phyloP scores from a whole-genome alignment of 2,888 invertebrate genomes.

The Sminthurides aquaticus region DNA sequence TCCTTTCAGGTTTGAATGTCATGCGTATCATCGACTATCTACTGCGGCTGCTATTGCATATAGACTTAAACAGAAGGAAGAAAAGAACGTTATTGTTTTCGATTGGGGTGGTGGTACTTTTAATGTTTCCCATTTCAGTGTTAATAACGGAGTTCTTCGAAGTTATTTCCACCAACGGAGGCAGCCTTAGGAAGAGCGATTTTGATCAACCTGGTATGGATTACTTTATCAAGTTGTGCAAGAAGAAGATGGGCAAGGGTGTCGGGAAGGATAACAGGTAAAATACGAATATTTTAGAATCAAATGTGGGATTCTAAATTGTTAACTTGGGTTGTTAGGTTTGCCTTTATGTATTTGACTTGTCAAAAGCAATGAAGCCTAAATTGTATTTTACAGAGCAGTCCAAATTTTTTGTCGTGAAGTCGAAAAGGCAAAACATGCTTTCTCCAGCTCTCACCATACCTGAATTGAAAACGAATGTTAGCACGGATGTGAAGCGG shows the following conservation, averaged over 20 bases:
- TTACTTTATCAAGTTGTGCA: constrained; percentile 96
- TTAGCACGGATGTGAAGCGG: too few species aligned
- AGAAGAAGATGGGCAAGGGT: constrained; percentile 97
- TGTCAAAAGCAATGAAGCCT: too few species aligned
- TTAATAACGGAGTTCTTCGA: constrained; percentile 99
- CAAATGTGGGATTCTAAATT: too few species aligned
- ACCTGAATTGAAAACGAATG: constrained; percentile 97
- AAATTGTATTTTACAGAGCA: constrained; percentile 76
- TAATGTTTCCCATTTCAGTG: constrained; percentile 94
- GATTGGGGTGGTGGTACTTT: constrained; percentile 99
- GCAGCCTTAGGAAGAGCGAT: constrained; percentile 97
- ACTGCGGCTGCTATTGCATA: constrained; percentile 96
- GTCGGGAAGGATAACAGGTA: constrained; percentile 68
- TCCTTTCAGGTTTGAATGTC: constrained; percentile 72
- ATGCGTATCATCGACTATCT: constrained; percentile 98
- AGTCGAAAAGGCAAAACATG: constrained; percentile 95
- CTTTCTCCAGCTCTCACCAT: constrained; percentile 88
- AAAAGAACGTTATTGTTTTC: constrained; percentile 96
- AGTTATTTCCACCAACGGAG: constrained; percentile 83
- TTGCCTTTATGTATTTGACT: too few species aligned
- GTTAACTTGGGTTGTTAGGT: too few species aligned
- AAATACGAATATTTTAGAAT: too few species aligned
- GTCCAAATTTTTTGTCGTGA: constrained; percentile 94
- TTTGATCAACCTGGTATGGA: constrained; percentile 98
- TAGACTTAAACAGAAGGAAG: constrained; percentile 92